A percentile compares a stretch with the other conserved stretches of the same genome.
Conservation (phyloP, 2,888 invertebrate genomes). For the Leptura quadrifasciata region DNA sequence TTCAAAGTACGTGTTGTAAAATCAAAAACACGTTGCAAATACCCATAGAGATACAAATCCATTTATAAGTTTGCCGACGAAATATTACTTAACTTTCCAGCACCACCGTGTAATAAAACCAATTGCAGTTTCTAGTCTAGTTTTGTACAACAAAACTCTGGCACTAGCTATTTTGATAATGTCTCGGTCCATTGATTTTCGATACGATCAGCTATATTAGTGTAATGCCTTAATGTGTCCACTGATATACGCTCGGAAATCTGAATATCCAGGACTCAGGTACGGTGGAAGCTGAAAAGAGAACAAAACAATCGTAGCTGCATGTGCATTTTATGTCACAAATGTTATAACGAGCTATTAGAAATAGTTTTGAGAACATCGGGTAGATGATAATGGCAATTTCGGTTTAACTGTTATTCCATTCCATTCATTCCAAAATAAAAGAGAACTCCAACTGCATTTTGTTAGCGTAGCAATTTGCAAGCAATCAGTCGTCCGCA, state of each 20-base stretch:
- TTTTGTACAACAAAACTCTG: not conserved
- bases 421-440: not conserved
- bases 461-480: not conserved
- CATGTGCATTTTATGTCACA: not conserved
- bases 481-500: not conserved
- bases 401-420: not conserved
- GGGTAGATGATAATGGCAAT: not conserved
- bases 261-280: not conserved
- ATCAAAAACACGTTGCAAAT: too few species aligned
- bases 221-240: not conserved
- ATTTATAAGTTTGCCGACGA: not conserved
- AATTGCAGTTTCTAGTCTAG: not conserved
- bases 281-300: not conserved
- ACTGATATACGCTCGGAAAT: not conserved
- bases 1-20: too few species aligned
- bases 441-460: not conserved
- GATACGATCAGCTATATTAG: not conserved
- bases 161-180: not conserved
- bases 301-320: not conserved
- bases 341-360: slow-evolving; percentile 7
- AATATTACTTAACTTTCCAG: not conserved
- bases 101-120: not conserved
- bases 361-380: slow-evolving; percentile 7
- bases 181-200: not conserved
- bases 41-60: too few species aligned